These are phyloP conservation scores for Delphinapterus leucas DNA, from an alignment of 2,113 vertebrate genomes.

Conservation along the genomic window DNA sequence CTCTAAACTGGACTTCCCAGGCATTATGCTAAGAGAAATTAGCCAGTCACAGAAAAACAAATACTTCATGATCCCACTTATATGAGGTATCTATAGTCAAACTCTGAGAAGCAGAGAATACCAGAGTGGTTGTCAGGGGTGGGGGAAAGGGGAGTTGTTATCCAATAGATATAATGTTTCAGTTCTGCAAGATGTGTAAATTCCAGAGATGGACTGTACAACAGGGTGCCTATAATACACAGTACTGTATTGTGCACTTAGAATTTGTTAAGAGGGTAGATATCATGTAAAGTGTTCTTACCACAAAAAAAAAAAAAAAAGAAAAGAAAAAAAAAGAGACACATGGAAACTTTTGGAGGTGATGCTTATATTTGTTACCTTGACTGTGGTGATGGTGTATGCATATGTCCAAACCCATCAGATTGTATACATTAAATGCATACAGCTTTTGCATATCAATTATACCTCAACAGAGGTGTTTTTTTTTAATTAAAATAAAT, in stretches of 20 bases:
- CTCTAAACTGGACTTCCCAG: neutral
- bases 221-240: neutral
- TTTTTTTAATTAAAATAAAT: no score
- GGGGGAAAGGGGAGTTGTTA: neutral
- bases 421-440: neutral
- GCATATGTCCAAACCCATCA: neutral
- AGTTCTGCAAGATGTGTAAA: neutral
- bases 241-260: neutral
- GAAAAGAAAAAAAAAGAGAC: neutral
- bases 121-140: neutral
- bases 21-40: neutral
- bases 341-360: neutral
- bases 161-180: neutral
- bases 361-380: neutral
- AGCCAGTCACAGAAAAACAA: neutral
- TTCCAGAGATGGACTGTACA: neutral
- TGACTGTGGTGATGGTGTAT: neutral
- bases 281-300: neutral
- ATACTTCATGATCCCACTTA: neutral
- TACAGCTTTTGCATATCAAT: no score
- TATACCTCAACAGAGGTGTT: no score
- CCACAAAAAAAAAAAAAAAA: neutral
- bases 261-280: neutral
- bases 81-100: neutral
- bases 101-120: neutral